Percentiles rank a stretch among this genome's conserved stretches.
phyloP scores from a whole-genome alignment of 2,888 invertebrate species.

The Phengaris arion region DNA sequence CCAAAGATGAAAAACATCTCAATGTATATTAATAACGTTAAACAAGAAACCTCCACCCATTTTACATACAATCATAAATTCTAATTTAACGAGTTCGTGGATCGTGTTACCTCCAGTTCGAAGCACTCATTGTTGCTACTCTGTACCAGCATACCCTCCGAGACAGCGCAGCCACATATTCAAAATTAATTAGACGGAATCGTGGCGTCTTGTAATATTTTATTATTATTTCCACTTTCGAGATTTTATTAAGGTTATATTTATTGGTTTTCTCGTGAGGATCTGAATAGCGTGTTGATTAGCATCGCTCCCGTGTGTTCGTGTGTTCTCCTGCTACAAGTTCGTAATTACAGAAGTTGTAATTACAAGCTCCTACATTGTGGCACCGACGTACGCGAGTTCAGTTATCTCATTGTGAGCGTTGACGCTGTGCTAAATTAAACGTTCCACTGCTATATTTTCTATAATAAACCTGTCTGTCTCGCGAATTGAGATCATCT shows the following conservation, averaged over 20 bases:
- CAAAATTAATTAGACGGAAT: conserved; percentile 79
- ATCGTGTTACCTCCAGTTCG: conserved; percentile 75
- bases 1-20: conserved; percentile 25
- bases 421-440: conserved; percentile 75
- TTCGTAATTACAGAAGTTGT: conserved; percentile 74
- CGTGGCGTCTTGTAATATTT: conserved; percentile 75
- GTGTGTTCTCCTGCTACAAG: conserved; percentile 52
- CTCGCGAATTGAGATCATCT: conserved; percentile 22
- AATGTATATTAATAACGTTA: conserved; percentile 33
- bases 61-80: conserved; percentile 79
- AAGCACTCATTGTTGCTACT: conserved; percentile 73
- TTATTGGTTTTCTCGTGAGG: conserved; percentile 71
- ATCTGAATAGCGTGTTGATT: conserved; percentile 74
- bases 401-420: conserved; percentile 61
- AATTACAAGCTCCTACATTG: conserved; percentile 72
- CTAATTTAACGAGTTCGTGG: conserved; percentile 73
- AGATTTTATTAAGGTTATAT: conserved; percentile 74
- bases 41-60: conserved; percentile 67
- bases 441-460: conserved; percentile 64
- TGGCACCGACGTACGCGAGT: conserved; percentile 58
- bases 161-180: conserved; percentile 74
- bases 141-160: conserved; percentile 47
- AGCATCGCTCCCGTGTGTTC: conserved; percentile 57
- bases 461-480: conserved; percentile 59
- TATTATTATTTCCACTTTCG: conserved; percentile 74